Percentiles rank a stretch among this genome's conserved stretches.
Evolutionary conservation across 2,113 vertebrate species (phyloP).

Genomic region (Oxyura jamaicensis): DNA sequence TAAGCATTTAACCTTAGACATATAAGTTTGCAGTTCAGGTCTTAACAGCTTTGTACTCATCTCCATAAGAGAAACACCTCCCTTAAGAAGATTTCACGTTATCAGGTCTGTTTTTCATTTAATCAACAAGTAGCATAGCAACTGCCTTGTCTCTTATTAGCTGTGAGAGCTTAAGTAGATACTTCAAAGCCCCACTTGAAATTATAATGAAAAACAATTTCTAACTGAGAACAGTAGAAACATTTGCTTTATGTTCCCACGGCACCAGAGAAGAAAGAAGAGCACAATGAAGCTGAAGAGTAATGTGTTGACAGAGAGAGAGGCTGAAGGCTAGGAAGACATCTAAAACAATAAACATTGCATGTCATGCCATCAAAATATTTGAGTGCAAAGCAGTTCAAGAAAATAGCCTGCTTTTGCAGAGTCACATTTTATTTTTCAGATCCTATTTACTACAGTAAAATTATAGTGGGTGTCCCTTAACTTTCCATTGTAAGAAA

Average conservation of each 20-base stretch:
- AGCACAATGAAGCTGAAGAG: constrained; percentile 40
- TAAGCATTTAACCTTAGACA: constrained; percentile 40
- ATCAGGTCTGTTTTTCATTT: constrained; percentile 70
- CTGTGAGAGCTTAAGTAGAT: constrained; percentile 55
- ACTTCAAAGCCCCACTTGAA: constrained; percentile 70
- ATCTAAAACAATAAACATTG: constrained; percentile 58
- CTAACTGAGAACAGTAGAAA: constrained; percentile 47
- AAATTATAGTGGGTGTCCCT: neutral
- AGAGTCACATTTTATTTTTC: neutral
- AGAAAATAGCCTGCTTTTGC: constrained; percentile 12
- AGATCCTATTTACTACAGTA: neutral
- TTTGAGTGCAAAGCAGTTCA: constrained; percentile 29
- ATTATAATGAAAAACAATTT: constrained; percentile 71
- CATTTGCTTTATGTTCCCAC: constrained; percentile 58
- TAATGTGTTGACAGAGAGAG: constrained; percentile 49
- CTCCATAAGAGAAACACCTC: constrained; percentile 42
- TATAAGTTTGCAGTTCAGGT: neutral
- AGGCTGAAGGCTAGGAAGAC: constrained; percentile 49
- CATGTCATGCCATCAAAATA: constrained; percentile 33
- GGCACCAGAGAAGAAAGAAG: constrained; percentile 42
- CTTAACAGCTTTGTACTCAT: constrained; percentile 33
- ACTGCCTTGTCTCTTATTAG: constrained; percentile 52
- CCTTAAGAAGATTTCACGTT: constrained; percentile 46
- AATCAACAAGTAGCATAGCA: constrained; percentile 68
- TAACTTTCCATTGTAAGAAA: neutral